Evolutionary conservation across 2,888 invertebrate species (phyloP), one percentile per base, ranked within the genome.

Genomic region (Parasteatoda lunata): DNA sequence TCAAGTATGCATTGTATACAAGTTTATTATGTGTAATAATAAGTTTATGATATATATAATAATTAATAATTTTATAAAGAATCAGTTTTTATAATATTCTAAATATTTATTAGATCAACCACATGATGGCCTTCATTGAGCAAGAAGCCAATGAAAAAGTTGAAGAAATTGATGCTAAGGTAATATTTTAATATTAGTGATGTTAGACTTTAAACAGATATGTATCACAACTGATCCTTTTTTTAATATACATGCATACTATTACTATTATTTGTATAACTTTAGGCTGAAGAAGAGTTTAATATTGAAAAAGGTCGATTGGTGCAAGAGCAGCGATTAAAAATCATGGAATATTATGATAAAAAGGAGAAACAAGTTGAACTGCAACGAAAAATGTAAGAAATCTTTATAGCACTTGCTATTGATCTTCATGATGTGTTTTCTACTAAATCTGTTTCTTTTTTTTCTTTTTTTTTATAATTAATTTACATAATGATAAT

Each of bases 81-180:
- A 2, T 30, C 30, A 30, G 30, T 30, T 30, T 30, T 2, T 30
- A 30, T 30, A 30, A 30, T 30, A 30, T 30, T 30, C 2, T 30
- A 30, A 30, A 30, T 30, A 2, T 30, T 30, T 93, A 92, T 89
- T 93, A 99, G 98, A 99, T 99, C 93, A 98, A 98, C 94, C 99
- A 99, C 93, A 99, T 99, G 99, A 99, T 99, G 97, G 98, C 98
- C 93, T 99, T 99, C 95, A 99, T 99, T 93, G 99, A 99, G 93
- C 99, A 99, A 94, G 99, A 99, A 93, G 99, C 99, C 93, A 99
- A 98, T 94, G 99, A 99, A 94, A 99, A 99, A 93, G 99, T 98
- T 77, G 99, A 99, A 93, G 99, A 99, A 94, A 99, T 99, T 92
- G 99, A 99, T 94, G 98, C 99, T 75, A 99, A 93, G 91, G 92